Base-by-base conservation (phyloP, 2,113 vertebrate genomes). In the Phyllostomus hastatus region DNA sequence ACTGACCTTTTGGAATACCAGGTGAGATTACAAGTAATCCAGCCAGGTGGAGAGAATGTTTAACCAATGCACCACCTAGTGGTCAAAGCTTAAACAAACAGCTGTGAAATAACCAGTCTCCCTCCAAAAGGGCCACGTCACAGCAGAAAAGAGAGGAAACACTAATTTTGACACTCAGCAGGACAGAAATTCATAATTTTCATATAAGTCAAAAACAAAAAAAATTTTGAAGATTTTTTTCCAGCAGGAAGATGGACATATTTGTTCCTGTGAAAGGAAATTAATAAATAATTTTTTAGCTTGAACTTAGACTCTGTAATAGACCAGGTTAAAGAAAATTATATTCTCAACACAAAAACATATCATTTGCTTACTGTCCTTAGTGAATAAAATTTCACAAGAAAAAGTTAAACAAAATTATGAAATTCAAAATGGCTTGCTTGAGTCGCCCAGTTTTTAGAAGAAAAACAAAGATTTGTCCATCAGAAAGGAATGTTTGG, bases 1-100 rank as follows among this genome's bases (percentile, higher is more conserved):
- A 84, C 28, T 48, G 38, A 15, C 41, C 46, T 88, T 59, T 95
- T 87, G 61, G 9, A 43, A 14, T 33, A 59, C 7, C 31, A 28
- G 10, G 31, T 81, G 14, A 78, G 15, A 59, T 16, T 4, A 4
- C 52, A 82, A 75, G 33, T 3, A 1, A 12, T 0, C 48, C 7
- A 0, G 8, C 28, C 4, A 90, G 20, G 66, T 59, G 82, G 52
- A 86, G 69, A 7, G 52, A 97, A 80, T 64, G 79, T 83, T 97
- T 95, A 82, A 92, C 88, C 19, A 69, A 87, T n/a, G 35, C 88
- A 86, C 95, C 97, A 91, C 88, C 96, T 97, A 95, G 95, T 82
- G 97, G 86, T 50, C 73, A 94, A 50, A 7, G 1, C 24, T 33
- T 93, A 73, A 82, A 92, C 17, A 82, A 46, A 43, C 0, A 0